Evolutionary conservation across 2,888 invertebrate species (phyloP).

Genomic region (Cylloceria caligata): DNA sequence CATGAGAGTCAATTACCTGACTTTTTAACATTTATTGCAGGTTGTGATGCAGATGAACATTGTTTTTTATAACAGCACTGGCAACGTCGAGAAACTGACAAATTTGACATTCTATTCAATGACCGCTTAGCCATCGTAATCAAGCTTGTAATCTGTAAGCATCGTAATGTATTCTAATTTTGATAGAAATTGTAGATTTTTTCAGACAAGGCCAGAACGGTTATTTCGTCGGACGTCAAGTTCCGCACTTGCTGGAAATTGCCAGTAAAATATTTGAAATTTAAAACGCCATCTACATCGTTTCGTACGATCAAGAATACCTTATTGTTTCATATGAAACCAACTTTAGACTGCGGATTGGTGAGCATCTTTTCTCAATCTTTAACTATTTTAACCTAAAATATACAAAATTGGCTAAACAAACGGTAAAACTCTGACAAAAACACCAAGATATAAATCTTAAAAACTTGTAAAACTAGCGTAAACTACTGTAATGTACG

Average conservation of each 20-base stretch:
- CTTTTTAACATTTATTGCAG: too few relatives aligned
- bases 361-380: too few relatives aligned
- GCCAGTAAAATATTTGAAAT: background rate
- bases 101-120: too few relatives aligned
- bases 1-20: background rate
- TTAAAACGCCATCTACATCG: background rate
- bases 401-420: background rate
- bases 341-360: too few relatives aligned
- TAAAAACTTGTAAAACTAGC: slow-evolving; percentile 26
- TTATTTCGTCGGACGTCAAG: background rate
- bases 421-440: background rate
- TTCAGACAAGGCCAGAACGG: background rate
- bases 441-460: background rate
- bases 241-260: background rate
- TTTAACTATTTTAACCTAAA: background rate
- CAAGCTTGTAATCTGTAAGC: too few relatives aligned
- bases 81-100: background rate
- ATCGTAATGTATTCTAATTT: too few relatives aligned
- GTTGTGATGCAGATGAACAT: too few relatives aligned
- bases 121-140: background rate
- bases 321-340: background rate
- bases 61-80: too few relatives aligned
- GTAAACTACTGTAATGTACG: slow-evolving; percentile 15
- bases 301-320: background rate
- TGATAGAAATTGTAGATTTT: too few relatives aligned